phyloP scores from a whole-genome alignment of 2,113 vertebrate species.

The Hippocampus mohnikei region DNA sequence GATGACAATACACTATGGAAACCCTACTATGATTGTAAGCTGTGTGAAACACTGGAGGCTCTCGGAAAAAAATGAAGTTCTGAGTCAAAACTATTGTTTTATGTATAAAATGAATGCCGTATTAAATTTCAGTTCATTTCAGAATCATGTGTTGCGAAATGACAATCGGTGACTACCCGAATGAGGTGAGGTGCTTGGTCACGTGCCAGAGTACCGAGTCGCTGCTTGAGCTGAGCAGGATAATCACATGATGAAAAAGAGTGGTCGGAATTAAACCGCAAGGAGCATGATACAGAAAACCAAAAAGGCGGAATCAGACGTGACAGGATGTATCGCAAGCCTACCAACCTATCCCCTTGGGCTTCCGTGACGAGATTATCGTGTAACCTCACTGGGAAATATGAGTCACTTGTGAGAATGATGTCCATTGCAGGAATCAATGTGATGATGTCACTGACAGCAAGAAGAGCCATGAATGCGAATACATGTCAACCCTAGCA shows the following conservation, averaged over 20 bases:
- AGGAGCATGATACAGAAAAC: slow-evolving; percentile 11
- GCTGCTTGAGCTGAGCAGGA: slow-evolving; percentile 31
- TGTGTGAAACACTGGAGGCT: neutral
- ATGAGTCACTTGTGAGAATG: slow-evolving; percentile 48
- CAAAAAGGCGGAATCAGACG: slow-evolving; percentile 1
- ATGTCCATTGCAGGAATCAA: slow-evolving; percentile 45
- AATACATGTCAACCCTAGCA: neutral
- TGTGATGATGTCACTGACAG: slow-evolving; percentile 61
- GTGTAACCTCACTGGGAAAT: slow-evolving; percentile 48
- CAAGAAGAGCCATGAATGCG: slow-evolving; percentile 24
- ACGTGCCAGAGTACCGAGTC: slow-evolving; percentile 41
- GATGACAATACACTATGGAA: neutral
- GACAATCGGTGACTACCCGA: slow-evolving; percentile 69
- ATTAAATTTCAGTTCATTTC: neutral
- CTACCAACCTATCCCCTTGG: slow-evolving; percentile 35
- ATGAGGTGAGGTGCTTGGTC: slow-evolving; percentile 57
- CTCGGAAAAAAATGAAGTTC: neutral
- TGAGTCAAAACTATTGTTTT: too few relatives aligned
- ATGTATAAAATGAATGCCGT: too few relatives aligned
- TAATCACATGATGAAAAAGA: slow-evolving; percentile 11
- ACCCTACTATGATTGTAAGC: slow-evolving; percentile 15
- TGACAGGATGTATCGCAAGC: slow-evolving; percentile 16
- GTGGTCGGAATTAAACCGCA: slow-evolving; percentile 14
- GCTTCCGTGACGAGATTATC: slow-evolving; percentile 39
- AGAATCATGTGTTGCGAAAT: slow-evolving; percentile 44